These are phyloP conservation scores for Torymus aiolomorphi DNA, from an alignment of 2,888 invertebrate genomes.

Conservation along the genomic window DNA sequence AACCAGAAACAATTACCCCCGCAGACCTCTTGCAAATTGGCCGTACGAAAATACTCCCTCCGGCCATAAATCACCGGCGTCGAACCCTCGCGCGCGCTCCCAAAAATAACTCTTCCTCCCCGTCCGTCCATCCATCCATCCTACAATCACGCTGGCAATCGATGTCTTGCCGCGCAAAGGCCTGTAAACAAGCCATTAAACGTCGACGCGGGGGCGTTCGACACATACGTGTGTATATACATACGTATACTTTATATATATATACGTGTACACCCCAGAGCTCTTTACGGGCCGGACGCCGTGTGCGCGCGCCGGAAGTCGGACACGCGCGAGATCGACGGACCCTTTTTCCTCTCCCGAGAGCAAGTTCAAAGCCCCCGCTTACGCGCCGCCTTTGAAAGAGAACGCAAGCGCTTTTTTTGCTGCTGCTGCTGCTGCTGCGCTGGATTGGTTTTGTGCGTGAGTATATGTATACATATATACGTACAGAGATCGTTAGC, in stretches of 20 bases:
- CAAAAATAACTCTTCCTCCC: background rate
- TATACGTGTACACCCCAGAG: background rate
- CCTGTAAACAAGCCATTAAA: slow-evolving; percentile 52
- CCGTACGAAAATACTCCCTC: too few relatives aligned
- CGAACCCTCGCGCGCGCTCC: too few relatives aligned
- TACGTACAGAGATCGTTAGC: background rate
- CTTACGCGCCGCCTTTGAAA: background rate
- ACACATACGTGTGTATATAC: background rate
- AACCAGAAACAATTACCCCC: too few relatives aligned
- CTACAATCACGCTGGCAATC: background rate
- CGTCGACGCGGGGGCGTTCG: slow-evolving; percentile 20
- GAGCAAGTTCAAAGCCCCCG: slow-evolving; percentile 55
- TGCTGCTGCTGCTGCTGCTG: too few relatives aligned
- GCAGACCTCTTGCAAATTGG: too few relatives aligned
- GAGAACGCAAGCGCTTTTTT: too few relatives aligned
- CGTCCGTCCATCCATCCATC: background rate
- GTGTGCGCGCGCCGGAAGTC: slow-evolving; percentile 48
- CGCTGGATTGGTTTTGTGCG: too few relatives aligned
- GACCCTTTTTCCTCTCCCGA: slow-evolving; percentile 53
- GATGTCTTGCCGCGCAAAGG: slow-evolving; percentile 28
- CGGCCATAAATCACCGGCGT: too few relatives aligned
- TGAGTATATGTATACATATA: too few relatives aligned
- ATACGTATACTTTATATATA: too few relatives aligned
- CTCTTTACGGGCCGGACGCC: slow-evolving; percentile 51
- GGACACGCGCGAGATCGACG: slow-evolving; percentile 53